Conservation (phyloP, 2,113 vertebrate species). For the Gadus chalcogrammus region DNA sequence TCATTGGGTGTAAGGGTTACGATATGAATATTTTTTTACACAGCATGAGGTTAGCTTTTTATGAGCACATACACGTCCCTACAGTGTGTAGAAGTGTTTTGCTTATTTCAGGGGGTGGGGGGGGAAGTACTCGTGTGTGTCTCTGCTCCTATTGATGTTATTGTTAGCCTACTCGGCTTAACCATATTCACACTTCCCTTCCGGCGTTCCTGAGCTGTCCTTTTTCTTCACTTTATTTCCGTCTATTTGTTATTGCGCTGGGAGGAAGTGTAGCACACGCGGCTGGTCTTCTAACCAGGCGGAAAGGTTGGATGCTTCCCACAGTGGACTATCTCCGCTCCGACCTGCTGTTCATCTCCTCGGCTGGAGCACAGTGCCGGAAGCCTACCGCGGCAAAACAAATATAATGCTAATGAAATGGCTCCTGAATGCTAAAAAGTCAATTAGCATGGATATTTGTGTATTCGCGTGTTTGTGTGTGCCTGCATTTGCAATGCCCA, state of each 20-base stretch:
- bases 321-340: background rate
- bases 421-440: slow-evolving; percentile 57
- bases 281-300: background rate
- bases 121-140: background rate
- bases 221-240: too few relatives aligned
- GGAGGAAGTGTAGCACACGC: slow-evolving; percentile 5
- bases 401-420: slow-evolving; percentile 34
- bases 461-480: slow-evolving; percentile 16
- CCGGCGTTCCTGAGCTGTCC: too few relatives aligned
- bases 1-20: too few relatives aligned
- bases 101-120: slow-evolving; percentile 8
- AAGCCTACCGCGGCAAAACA: slow-evolving; percentile 18
- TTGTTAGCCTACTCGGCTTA: too few relatives aligned
- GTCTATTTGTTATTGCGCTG: slow-evolving; percentile 8
- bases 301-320: slow-evolving; percentile 20
- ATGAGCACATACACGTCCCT: slow-evolving; percentile 21
- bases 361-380: slow-evolving; percentile 9
- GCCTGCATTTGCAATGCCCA: slow-evolving; percentile 42
- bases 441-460: slow-evolving; percentile 52
- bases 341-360: background rate
- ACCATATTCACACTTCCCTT: too few relatives aligned
- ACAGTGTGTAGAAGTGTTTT: slow-evolving; percentile 31
- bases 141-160: too few relatives aligned
- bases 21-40: too few relatives aligned
- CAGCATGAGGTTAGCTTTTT: too few relatives aligned